Conservation (phyloP, 1,140 invertebrate species). For the Lordiphosa clarofinis region DNA sequence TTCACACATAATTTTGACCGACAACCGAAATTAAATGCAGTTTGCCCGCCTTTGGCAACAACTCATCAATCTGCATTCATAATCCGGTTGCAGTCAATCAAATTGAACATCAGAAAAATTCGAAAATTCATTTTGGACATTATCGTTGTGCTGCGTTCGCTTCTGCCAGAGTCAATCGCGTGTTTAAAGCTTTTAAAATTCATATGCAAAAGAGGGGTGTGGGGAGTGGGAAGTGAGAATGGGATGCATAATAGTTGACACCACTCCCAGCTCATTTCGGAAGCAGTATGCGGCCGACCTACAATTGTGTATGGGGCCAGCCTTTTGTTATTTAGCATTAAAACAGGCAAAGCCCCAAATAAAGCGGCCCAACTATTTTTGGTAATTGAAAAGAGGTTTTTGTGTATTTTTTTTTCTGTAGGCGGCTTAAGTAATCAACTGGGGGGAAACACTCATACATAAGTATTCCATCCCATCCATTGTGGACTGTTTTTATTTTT, state of each 20-base stretch:
- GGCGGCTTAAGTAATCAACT: conserved; percentile 69
- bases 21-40: conserved; percentile 11
- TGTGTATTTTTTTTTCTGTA: conserved; percentile 34
- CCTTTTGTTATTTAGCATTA: conserved; percentile 47
- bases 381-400: conserved; percentile 68
- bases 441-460: conserved; percentile 17
- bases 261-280: conserved; percentile 42
- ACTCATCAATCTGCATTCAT: conserved; percentile 33
- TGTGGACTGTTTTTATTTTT: conserved; percentile 14
- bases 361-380: conserved; percentile 59
- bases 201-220: conserved; percentile 25
- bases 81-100: conserved; percentile 53
- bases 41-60: conserved; percentile 3
- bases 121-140: conserved; percentile 28
- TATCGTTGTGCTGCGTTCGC: conserved; percentile 1
- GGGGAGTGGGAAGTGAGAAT: not conserved
- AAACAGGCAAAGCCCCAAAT: conserved; percentile 26
- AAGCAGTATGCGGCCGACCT: conserved; percentile 32
- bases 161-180: conserved; percentile 11
- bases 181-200: conserved; percentile 51
- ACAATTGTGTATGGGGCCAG: conserved; percentile 29
- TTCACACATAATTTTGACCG: not conserved
- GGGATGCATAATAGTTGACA: conserved; percentile 30
- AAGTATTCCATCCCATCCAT: conserved; percentile 6
- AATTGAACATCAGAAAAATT: conserved; percentile 24